Percentiles rank a stretch among this genome's conserved stretches.
These are phyloP conservation scores for Polymixis flavicincta DNA, from an alignment of 2,888 invertebrate species.

Conservation along the genomic window DNA sequence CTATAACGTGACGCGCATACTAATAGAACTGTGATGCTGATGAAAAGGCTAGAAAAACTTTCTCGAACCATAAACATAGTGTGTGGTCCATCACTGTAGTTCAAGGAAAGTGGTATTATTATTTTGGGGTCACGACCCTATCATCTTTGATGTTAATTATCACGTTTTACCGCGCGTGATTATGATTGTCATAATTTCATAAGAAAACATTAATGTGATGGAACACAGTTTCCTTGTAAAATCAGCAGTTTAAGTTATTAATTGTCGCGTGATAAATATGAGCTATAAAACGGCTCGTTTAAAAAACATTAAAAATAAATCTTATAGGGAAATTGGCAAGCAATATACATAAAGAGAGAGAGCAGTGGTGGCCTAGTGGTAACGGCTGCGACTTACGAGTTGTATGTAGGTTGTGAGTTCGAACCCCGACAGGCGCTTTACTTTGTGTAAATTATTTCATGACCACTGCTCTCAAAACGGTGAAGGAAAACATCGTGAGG, in stretches of 20 bases:
- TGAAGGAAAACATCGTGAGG: too few species aligned
- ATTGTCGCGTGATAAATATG: too few species aligned
- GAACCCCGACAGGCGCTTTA: too few species aligned
- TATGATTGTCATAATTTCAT: constrained; percentile 1
- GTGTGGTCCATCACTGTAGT: constrained; percentile 26
- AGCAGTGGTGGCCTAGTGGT: too few species aligned
- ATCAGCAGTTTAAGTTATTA: background rate
- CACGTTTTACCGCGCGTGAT: constrained; percentile 41
- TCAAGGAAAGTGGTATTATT: constrained; percentile 42
- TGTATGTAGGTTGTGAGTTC: too few species aligned
- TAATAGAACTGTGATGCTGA: background rate
- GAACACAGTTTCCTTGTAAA: constrained; percentile 1
- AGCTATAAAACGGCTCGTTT: too few species aligned
- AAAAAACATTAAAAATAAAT: too few species aligned
- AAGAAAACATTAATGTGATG: background rate
- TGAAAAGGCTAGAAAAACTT: constrained; percentile 34
- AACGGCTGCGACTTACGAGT: too few species aligned
- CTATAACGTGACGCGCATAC: background rate
- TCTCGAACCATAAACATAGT: constrained; percentile 6
- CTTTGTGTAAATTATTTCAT: too few species aligned
- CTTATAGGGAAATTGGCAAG: too few species aligned
- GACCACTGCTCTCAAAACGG: too few species aligned
- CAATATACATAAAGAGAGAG: too few species aligned
- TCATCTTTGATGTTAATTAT: constrained; percentile 23
- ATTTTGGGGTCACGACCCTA: constrained; percentile 29